Evolutionary conservation across 2,113 vertebrate species (phyloP).

Genomic region (Macrotis lagotis): DNA sequence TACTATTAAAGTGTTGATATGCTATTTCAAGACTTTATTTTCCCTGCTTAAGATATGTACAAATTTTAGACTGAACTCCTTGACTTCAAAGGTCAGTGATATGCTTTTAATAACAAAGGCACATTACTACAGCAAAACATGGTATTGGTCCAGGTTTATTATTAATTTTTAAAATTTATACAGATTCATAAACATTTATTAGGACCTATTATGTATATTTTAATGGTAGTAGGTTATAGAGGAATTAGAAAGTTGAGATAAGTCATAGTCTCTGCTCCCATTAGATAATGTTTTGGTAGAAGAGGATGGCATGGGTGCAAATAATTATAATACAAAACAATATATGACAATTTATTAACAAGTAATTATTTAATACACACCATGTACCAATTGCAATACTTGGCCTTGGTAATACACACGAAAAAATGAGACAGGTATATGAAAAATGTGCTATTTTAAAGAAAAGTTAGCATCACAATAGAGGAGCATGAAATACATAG

Average conservation of each 20-base stretch:
- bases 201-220: not conserved
- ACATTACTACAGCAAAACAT: not conserved
- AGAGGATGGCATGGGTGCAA: not conserved
- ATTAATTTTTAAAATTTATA: not conserved
- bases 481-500: not conserved
- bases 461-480: not conserved
- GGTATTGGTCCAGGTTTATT: not conserved
- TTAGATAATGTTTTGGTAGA: not conserved
- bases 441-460: not conserved
- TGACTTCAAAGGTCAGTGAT: not conserved
- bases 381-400: not conserved
- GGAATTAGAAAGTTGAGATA: not conserved
- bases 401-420: not conserved
- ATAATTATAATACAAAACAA: not conserved
- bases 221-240: not conserved
- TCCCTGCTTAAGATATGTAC: not conserved
- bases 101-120: not conserved
- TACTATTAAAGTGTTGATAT: not conserved
- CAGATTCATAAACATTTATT: not conserved
- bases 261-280: not conserved
- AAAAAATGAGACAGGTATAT: not conserved
- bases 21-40: not conserved
- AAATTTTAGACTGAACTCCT: not conserved
- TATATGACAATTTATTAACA: not conserved
- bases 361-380: not conserved